Evolutionary conservation across 2,113 vertebrate species (phyloP).

Genomic region (Panurus biarmicus): DNA sequence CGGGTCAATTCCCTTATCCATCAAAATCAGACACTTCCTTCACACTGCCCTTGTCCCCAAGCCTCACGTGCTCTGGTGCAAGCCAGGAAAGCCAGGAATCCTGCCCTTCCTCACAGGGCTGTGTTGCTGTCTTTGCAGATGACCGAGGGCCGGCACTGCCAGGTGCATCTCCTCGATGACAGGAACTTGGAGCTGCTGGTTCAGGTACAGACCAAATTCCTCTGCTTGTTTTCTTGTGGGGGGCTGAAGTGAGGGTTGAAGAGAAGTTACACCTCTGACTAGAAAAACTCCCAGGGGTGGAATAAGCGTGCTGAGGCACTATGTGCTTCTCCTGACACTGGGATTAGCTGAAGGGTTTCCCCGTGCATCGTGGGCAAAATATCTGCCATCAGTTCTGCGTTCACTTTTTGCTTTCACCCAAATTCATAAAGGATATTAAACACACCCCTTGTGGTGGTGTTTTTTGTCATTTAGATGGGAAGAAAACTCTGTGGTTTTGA

Average conservation of each 20-base stretch:
- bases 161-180: constrained; percentile 90
- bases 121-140: constrained; percentile 77
- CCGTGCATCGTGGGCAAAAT: rapidly evolving
- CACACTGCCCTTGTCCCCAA: background rate
- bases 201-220: constrained; percentile 75
- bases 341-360: background rate
- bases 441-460: rapidly evolving
- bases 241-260: background rate
- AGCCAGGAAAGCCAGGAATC: rapidly evolving
- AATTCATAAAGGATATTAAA: background rate
- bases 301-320: rapidly evolving
- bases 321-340: background rate
- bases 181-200: constrained; percentile 94
- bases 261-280: background rate
- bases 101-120: background rate
- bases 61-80: rapidly evolving
- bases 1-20: rapidly evolving
- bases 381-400: background rate
- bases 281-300: background rate
- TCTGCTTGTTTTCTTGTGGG: background rate
- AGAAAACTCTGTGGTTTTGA: background rate
- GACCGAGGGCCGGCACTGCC: constrained; percentile 92
- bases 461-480: background rate
- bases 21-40: background rate
- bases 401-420: background rate